These are phyloP conservation scores for Proterorhinus semilunaris DNA, from an alignment of 2,113 vertebrate genomes.

Conservation along the genomic window DNA sequence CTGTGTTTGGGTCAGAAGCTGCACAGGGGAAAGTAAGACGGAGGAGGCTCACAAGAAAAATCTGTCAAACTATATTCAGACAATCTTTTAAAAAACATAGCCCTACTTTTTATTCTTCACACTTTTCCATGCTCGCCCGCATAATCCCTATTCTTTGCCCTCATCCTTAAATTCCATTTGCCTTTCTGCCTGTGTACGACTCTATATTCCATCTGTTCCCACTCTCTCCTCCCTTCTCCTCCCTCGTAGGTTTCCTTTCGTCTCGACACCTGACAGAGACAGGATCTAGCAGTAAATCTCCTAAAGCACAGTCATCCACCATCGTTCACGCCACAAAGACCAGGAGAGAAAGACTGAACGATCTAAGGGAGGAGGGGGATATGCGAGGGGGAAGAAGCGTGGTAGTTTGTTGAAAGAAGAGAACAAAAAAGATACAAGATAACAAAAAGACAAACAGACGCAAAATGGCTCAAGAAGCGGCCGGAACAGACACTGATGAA, in stretches of 20 bases:
- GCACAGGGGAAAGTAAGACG: background rate
- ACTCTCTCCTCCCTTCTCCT: conserved; percentile 11
- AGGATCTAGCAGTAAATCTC: conserved; percentile 72
- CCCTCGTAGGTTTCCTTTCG: conserved; percentile 52
- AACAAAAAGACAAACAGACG: conserved; percentile 61
- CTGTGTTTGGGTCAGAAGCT: conserved; percentile 14
- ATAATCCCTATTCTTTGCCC: conserved; percentile 51
- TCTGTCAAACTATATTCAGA: conserved; percentile 38
- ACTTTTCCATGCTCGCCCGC: conserved; percentile 31
- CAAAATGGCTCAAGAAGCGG: conserved; percentile 49
- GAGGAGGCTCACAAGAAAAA: background rate
- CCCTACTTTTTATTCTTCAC: conserved; percentile 28
- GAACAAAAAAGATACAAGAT: conserved; percentile 54
- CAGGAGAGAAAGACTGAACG: conserved; percentile 13
- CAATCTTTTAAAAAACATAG: conserved; percentile 32
- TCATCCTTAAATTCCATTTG: conserved; percentile 47
- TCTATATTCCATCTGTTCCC: conserved; percentile 60
- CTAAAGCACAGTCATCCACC: conserved; percentile 67
- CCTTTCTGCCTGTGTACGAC: conserved; percentile 46
- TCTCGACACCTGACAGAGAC: conserved; percentile 68
- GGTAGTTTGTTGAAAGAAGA: conserved; percentile 37
- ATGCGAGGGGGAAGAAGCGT: conserved; percentile 25
- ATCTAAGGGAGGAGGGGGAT: conserved; percentile 15
- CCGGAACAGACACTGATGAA: conserved; percentile 51
- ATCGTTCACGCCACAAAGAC: conserved; percentile 54